phyloP scores from a whole-genome alignment of 2,888 invertebrate species.

The Bimastos eiseni region DNA sequence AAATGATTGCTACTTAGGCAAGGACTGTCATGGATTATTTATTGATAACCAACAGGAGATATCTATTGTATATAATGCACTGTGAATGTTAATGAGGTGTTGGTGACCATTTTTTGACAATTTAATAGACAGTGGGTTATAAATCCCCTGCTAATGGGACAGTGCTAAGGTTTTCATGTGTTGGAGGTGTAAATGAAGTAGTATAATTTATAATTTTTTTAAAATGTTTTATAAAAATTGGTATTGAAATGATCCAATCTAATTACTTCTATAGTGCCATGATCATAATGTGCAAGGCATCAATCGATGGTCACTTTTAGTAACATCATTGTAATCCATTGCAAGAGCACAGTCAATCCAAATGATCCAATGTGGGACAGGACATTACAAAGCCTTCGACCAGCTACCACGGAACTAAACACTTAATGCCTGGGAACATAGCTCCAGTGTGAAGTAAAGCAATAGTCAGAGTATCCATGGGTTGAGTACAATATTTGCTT shows the following conservation, averaged over 20 bases:
- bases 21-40: background rate
- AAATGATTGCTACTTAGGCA: background rate
- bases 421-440: no score
- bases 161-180: background rate
- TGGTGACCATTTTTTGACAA: background rate
- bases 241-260: background rate
- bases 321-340: no score
- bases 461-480: no score
- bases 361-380: no score
- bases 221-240: background rate
- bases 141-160: background rate
- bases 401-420: no score
- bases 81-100: slow-evolving; percentile 13
- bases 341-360: no score
- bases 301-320: no score
- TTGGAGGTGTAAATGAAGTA: background rate
- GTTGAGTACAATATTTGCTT: no score
- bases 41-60: background rate
- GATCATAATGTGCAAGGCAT: no score
- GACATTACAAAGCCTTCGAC: no score
- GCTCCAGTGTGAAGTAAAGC: no score
- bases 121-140: background rate
- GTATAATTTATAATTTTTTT: background rate
- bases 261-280: no score
- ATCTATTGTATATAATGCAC: background rate